phyloP scores from a whole-genome alignment of 92 coral and sea anemone genomes.

The Nematostella vectensis region DNA sequence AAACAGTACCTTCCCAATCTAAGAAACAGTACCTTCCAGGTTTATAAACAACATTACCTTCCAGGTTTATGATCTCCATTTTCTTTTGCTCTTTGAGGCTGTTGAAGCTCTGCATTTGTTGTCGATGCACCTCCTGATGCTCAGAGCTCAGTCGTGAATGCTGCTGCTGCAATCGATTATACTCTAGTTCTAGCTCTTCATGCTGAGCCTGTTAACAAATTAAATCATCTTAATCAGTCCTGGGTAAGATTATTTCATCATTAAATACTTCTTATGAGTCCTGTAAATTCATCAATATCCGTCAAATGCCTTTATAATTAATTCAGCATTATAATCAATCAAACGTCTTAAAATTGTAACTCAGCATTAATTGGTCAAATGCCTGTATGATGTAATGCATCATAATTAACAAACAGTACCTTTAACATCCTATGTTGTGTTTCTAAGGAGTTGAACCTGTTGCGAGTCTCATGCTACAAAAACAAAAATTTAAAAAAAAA shows the following conservation, averaged over 20 bases:
- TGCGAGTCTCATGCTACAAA: slow-evolving; percentile 73
- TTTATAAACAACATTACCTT: no score
- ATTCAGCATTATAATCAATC: no score
- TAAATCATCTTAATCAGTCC: no score
- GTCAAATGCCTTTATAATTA: background rate
- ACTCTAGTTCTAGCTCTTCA: slow-evolving; percentile 53
- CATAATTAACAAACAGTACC: no score
- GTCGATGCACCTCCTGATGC: slow-evolving; percentile 25
- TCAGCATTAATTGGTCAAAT: no score
- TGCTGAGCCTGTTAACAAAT: slow-evolving; percentile 38
- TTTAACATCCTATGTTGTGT: slow-evolving; percentile 67
- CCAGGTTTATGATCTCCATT: slow-evolving; percentile 47
- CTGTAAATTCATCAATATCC: background rate
- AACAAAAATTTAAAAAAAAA: background rate
- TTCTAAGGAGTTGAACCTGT: slow-evolving; percentile 72
- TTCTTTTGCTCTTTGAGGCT: slow-evolving; percentile 45
- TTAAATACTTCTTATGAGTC: no score
- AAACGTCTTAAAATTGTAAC: no score
- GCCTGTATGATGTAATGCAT: no score
- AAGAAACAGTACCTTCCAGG: no score
- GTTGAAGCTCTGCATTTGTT: slow-evolving; percentile 31
- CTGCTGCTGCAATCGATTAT: slow-evolving; percentile 56
- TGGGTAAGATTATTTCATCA: no score
- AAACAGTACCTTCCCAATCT: no score
- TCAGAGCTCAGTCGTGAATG: slow-evolving; percentile 67